Evolutionary conservation across 2,888 invertebrate genomes (phyloP).

Genomic region (Cantharis rufa): DNA sequence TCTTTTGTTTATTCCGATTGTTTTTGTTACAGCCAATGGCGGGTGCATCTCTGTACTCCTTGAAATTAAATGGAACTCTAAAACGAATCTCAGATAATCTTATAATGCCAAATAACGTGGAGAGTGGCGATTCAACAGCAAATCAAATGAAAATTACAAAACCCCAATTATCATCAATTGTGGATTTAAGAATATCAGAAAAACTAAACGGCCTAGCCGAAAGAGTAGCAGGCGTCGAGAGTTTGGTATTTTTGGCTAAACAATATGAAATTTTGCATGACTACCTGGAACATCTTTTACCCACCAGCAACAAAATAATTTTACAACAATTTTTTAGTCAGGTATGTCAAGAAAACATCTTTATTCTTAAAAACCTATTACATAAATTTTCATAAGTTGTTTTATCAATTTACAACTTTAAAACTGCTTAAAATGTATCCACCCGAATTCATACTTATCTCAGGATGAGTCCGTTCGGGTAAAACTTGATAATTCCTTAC

Average conservation of each 20-base stretch:
- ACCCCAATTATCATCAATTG: conserved; percentile 65
- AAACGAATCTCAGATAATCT: conserved; percentile 79
- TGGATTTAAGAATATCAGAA: conserved; percentile 70
- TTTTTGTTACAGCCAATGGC: conserved; percentile 55
- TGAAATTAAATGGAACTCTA: conserved; percentile 73
- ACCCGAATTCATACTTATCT: conserved; percentile 87
- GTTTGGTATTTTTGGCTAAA: conserved; percentile 84
- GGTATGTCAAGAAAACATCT: conserved; percentile 40
- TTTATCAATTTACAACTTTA: conserved; percentile 39
- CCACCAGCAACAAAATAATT: conserved; percentile 68
- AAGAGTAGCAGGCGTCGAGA: conserved; percentile 90
- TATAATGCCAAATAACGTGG: conserved; percentile 53
- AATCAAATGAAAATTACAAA: conserved; percentile 56
- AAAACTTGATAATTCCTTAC: conserved; percentile 88
- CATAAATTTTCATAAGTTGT: conserved; percentile 11
- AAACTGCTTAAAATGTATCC: conserved; percentile 86
- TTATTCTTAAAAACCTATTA: neutral
- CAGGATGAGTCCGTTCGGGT: conserved; percentile 91
- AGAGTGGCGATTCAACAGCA: conserved; percentile 32
- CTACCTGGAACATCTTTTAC: conserved; percentile 83
- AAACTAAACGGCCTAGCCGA: conserved; percentile 82
- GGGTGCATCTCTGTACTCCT: conserved; percentile 62
- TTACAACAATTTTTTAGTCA: conserved; percentile 74
- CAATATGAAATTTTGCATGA: conserved; percentile 85
- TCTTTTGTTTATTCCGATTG: neutral